These are phyloP conservation scores for Oasisia sp. DNA, from an alignment of 2,888 invertebrate species.

Conservation along the genomic window DNA sequence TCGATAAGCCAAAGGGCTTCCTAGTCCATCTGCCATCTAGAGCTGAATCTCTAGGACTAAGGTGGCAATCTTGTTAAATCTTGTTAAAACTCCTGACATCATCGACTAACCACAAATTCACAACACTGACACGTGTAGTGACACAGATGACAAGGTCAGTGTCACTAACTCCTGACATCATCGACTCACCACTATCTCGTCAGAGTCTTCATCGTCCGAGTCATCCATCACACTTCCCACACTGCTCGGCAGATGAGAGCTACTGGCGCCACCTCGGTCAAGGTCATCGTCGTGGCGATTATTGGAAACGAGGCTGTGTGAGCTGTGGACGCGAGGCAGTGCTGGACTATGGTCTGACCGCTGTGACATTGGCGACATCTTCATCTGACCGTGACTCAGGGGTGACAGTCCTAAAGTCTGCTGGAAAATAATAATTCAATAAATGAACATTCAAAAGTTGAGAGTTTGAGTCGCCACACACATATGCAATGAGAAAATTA, in stretches of 20 bases:
- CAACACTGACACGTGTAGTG: not conserved
- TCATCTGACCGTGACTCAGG: not conserved
- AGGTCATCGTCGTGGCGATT: not conserved
- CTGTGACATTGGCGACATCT: not conserved
- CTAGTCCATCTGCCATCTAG: no score
- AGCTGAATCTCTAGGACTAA: no score
- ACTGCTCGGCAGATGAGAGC: constrained; percentile 22
- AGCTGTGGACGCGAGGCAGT: not conserved
- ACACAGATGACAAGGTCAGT: not conserved
- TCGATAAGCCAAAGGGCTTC: no score
- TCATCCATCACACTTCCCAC: constrained; percentile 19
- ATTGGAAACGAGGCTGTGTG: not conserved
- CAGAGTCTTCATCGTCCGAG: constrained; percentile 22
- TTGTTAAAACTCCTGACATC: not conserved
- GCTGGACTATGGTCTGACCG: constrained; percentile 21
- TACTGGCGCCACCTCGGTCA: not conserved
- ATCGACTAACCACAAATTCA: not conserved
- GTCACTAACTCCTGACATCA: not conserved
- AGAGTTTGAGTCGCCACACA: not conserved
- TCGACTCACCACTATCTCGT: constrained; percentile 27
- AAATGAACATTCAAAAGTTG: not conserved
- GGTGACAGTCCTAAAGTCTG: not conserved
- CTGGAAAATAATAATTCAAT: not conserved
- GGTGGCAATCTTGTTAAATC: no score
- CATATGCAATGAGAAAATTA: not conserved